Conservation (phyloP, 2,113 vertebrate species). For the Pimephales promelas region DNA sequence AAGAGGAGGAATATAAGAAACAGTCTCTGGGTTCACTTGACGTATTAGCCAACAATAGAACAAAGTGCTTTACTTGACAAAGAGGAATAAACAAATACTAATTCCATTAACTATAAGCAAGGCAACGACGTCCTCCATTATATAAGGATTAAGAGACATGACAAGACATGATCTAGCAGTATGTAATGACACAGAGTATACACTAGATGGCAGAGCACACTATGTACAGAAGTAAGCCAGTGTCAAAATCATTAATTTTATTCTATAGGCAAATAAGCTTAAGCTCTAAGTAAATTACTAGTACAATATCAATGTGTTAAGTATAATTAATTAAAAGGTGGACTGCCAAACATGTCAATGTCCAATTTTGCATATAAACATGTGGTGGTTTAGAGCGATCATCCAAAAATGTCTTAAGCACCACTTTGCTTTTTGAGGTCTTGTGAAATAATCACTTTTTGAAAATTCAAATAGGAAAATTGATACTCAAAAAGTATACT, state of each 20-base stretch:
- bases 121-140: background rate
- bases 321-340: background rate
- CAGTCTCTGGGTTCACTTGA: background rate
- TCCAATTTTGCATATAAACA: too few relatives aligned
- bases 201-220: slow-evolving; percentile 62
- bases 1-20: background rate
- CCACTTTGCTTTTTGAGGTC: background rate
- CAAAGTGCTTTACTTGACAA: too few relatives aligned
- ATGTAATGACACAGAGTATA: slow-evolving; percentile 15
- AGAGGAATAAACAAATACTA: background rate
- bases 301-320: background rate
- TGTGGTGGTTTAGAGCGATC: too few relatives aligned
- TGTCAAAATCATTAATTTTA: background rate
- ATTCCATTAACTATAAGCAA: background rate
- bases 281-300: background rate
- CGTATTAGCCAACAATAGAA: background rate
- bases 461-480: background rate
- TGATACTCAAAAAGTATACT: too few relatives aligned
- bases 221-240: background rate
- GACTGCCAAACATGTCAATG: background rate
- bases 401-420: too few relatives aligned
- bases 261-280: background rate
- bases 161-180: background rate
- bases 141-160: background rate
- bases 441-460: too few relatives aligned